Percentiles rank a stretch among this genome's conserved stretches.
Conservation (phyloP, 2,113 vertebrate genomes). For the Aythya baeri region DNA sequence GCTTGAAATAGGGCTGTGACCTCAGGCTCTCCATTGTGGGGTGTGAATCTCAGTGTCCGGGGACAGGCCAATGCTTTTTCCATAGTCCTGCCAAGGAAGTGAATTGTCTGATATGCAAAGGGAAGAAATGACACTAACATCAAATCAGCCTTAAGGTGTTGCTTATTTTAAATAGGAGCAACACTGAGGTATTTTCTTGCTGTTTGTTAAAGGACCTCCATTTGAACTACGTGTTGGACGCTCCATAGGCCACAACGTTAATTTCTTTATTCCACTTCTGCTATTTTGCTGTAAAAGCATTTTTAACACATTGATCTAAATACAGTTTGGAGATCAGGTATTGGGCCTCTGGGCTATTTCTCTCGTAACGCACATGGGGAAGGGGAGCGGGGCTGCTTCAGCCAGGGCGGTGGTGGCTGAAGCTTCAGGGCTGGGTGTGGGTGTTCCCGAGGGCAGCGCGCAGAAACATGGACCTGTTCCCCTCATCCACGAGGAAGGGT, state of each 20-base stretch:
- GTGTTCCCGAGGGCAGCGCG: neutral
- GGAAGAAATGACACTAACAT: neutral
- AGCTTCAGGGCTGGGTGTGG: neutral
- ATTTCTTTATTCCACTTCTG: neutral
- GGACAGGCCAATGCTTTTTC: neutral
- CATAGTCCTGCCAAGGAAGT: neutral
- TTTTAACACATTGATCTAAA: neutral
- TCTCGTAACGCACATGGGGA: accelerated
- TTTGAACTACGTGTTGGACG: accelerated
- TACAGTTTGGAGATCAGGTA: neutral
- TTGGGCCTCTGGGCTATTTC: neutral
- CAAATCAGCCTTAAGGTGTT: neutral
- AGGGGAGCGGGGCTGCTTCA: accelerated
- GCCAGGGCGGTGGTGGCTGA: neutral
- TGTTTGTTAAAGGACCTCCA: neutral
- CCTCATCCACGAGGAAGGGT: neutral
- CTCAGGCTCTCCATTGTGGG: neutral
- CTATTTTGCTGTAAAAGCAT: neutral
- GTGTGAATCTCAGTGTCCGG: constrained; percentile 22
- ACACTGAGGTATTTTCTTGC: neutral
- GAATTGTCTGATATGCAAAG: neutral
- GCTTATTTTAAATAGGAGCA: neutral
- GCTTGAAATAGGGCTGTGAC: neutral
- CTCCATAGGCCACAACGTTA: neutral
- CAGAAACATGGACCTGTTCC: neutral